These are phyloP conservation scores for Eledone cirrhosa DNA, from an alignment of 2,888 invertebrate species.

Conservation along the genomic window DNA sequence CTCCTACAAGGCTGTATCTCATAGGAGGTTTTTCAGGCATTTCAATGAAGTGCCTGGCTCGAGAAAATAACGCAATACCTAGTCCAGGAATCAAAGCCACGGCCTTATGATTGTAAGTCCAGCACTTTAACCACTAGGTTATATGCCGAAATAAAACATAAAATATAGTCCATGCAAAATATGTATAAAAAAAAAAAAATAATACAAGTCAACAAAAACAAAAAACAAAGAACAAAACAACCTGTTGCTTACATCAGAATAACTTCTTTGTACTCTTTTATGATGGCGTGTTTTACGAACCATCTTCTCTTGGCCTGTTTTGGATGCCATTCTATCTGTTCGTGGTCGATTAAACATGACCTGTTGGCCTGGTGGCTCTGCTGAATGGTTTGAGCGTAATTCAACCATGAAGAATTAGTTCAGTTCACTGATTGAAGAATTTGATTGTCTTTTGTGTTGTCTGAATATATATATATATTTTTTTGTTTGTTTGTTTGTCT, in stretches of 20 bases:
- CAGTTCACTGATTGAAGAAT: no score
- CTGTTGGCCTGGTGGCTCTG: background rate
- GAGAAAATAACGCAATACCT: no score
- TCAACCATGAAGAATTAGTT: constrained; percentile 14
- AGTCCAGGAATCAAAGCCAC: no score
- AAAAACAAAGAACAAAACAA: background rate
- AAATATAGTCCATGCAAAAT: background rate
- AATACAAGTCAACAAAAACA: background rate
- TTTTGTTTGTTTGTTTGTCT: no score
- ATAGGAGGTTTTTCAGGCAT: no score
- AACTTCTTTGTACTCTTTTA: constrained; percentile 11
- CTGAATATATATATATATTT: no score
- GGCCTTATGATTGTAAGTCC: no score
- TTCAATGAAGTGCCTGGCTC: no score
- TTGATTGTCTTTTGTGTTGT: no score
- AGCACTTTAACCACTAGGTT: no score
- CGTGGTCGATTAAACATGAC: background rate
- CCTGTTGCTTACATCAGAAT: constrained; percentile 3
- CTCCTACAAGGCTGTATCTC: no score
- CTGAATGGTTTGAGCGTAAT: background rate
- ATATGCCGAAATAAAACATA: no score
- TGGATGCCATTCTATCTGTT: constrained; percentile 22
- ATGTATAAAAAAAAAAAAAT: background rate
- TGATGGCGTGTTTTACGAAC: constrained; percentile 19
- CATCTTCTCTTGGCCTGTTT: background rate